Conservation (phyloP, 2,113 vertebrate species). For the Pluvialis apricaria region DNA sequence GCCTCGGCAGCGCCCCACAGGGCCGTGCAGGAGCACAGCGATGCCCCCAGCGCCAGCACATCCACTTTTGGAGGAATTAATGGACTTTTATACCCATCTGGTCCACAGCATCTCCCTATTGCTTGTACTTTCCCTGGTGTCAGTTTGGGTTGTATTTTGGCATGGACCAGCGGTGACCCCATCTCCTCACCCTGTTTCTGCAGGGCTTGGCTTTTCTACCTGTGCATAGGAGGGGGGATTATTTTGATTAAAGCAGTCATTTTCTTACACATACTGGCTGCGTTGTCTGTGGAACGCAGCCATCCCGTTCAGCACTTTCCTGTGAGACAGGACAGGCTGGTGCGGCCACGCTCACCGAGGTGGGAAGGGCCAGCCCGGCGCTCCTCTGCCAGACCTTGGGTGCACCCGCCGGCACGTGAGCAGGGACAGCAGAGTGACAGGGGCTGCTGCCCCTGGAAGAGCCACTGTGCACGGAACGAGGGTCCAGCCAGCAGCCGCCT, state of each 20-base stretch:
- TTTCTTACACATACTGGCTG: not conserved
- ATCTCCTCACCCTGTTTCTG: not conserved
- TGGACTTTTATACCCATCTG: accelerated
- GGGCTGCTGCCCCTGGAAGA: not conserved
- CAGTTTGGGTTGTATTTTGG: not conserved
- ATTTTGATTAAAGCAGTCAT: conserved; percentile 18
- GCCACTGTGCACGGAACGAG: not conserved
- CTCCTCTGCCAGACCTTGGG: not conserved
- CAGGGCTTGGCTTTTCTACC: conserved; percentile 1
- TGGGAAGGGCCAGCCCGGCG: accelerated
- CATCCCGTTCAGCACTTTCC: accelerated
- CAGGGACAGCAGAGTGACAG: not conserved
- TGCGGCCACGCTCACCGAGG: accelerated
- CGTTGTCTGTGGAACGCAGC: accelerated
- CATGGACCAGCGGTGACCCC: accelerated
- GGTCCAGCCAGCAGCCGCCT: no score
- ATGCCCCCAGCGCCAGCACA: not conserved
- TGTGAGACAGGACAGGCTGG: accelerated
- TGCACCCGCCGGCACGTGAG: not conserved
- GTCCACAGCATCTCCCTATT: not conserved
- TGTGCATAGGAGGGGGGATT: no score
- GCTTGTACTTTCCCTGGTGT: not conserved
- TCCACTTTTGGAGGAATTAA: not conserved
- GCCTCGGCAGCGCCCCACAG: accelerated
- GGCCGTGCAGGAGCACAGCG: accelerated